These are phyloP conservation scores for Conus betulinus DNA, from an alignment of 1,140 invertebrate genomes.

Conservation along the genomic window DNA sequence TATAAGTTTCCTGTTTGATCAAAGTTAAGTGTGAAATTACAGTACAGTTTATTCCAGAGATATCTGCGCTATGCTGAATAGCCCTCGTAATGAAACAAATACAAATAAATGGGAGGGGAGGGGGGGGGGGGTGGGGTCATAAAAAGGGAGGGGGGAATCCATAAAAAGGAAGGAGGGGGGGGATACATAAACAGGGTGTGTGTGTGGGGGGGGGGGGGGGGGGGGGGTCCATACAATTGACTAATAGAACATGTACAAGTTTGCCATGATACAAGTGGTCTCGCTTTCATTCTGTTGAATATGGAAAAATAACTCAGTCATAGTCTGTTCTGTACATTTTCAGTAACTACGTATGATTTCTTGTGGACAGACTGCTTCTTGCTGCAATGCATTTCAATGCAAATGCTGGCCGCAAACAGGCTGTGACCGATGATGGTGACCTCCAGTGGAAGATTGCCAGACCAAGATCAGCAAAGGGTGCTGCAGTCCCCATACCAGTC, in stretches of 20 bases:
- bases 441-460: not conserved
- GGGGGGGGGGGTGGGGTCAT: too few relatives aligned
- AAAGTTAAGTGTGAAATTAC: too few relatives aligned
- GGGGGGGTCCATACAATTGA: not conserved
- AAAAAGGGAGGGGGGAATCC: too few relatives aligned
- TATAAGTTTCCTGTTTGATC: not conserved
- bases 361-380: constrained; percentile 31
- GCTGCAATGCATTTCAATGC: constrained; percentile 49
- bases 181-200: too few relatives aligned
- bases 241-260: not conserved
- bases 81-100: not conserved
- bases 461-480: constrained; percentile 41
- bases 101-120: not conserved
- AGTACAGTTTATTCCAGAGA: too few relatives aligned
- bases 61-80: too few relatives aligned
- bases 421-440: constrained; percentile 28
- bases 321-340: not conserved
- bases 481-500: not conserved
- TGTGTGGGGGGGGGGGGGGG: too few relatives aligned
- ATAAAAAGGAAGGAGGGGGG: too few relatives aligned
- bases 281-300: not conserved
- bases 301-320: not conserved
- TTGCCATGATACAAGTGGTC: not conserved
- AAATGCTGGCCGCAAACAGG: constrained; percentile 32
- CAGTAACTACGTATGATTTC: not conserved